Evolutionary conservation across 1,140 invertebrate genomes (phyloP), one percentile per base, ranked within the genome.

Genomic region (Frieseomelitta varia): DNA sequence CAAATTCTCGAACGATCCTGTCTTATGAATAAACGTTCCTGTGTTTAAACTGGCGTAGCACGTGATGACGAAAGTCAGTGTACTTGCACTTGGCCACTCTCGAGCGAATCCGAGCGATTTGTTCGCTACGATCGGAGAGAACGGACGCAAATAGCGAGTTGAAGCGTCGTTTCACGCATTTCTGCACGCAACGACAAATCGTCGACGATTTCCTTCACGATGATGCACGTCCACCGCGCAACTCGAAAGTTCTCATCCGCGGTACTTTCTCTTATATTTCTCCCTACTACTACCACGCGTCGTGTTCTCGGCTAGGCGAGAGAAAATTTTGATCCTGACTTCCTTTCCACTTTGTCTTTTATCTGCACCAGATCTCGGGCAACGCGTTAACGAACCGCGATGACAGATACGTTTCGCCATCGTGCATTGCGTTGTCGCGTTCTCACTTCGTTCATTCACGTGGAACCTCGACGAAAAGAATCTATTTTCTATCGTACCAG

Each of bases 261-360:
- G n/a, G 55, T 58, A 79, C 85, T 84, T 88, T 88, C 84, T 88
- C 88, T 91, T 88, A 89, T 88, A 91, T 75, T 77, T 72, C 11
- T 78, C 81, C 90, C 82, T 83, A 89, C 88, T 75, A 47, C 8
- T 47, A 47, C 6, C 8, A 10, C 10, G 73, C 27, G n/a, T 51
- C 21, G 6, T 73, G 14, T 77, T 56, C 30, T 39, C 34, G 21
- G 6, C 27, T 19, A 51, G 47, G 15, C 4, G 71, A 81, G 79
- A 58, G 76, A 61, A 53, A 85, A 67, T 58, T 69, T 27, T 56
- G 1, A 27, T 73, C 27, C 58, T 27, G 17, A 4, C 24, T 39
- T 2, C 21, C 8, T 14, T 1, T 21, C 10, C 30, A 10, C 21
- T 27, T 51, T 34, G 30, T 68, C 55, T 68, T 68, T 77, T 68